Base-by-base conservation (phyloP, 1,140 invertebrate species). In the Orius laevigatus region DNA sequence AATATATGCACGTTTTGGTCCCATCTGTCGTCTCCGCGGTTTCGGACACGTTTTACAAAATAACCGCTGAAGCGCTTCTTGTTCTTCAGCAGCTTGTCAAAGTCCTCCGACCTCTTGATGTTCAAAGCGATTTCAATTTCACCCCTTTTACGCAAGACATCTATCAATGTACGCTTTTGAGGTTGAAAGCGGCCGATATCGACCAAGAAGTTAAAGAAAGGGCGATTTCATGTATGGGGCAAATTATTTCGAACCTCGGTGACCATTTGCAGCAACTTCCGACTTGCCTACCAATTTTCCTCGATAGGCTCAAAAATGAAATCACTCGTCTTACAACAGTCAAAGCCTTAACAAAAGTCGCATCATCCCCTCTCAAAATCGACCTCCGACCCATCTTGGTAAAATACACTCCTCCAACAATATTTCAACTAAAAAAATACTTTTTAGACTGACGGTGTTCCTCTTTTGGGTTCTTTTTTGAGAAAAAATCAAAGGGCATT, bases 151-250 rank as follows among this genome's bases (percentile, higher is more conserved):
- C 86, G 1, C 70, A 70, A 2, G 77, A 84, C 46, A 75, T 97
- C 56, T 97, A 95, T 65, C 68, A 73, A 32, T 88, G 83, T 57
- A 91, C 88, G 0, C 65, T 95, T 44, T 73, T 80, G 45, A 72
- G 92, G 54, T 68, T 99, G 3, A 81, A 80, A 59, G 89, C 93
- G n/a, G 81, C 92, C 0, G 92, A 96, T 62, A 92, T 97, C 56
- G 92, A 97, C 69, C 94, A 97, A 63, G 93, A 98, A 70, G 93
- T 98, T 0, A 98, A 98, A 62, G 94, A 98, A 62, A 73, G 92
- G 49, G 92, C 94, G 4, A 97, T 98, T 50, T 84, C 91, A 1
- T 93, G 92, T 58, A 95, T 95, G 84, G 92, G 90, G 16, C 90
- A 94, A 64, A 85, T 96, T 36, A 78, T 97, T 20, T 82, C 84